Conservation (phyloP, 2,113 vertebrate genomes). For the Nansenia antarctica region DNA sequence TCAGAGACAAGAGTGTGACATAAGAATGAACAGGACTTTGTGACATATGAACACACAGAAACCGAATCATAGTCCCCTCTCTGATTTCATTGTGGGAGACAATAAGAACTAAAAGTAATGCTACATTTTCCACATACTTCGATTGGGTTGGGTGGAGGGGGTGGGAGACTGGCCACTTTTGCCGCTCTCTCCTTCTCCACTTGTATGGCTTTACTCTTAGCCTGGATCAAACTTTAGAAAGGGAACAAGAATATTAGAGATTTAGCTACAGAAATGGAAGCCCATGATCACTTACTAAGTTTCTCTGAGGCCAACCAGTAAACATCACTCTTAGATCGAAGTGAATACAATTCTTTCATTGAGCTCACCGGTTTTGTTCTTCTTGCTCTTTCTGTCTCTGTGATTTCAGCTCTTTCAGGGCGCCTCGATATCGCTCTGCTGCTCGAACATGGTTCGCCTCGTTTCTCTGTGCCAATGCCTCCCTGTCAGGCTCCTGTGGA, state of each 20-base stretch:
- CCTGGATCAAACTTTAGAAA: conserved; percentile 72
- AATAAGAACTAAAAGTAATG: too few species aligned
- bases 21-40: too few species aligned
- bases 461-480: conserved; percentile 71
- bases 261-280: too few species aligned
- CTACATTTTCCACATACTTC: conserved; percentile 71
- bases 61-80: too few species aligned
- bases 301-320: neutral
- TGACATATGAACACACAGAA: too few species aligned
- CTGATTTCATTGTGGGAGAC: too few species aligned
- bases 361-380: conserved; percentile 76
- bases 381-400: conserved; percentile 75
- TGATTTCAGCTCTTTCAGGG: conserved; percentile 83
- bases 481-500: conserved; percentile 76
- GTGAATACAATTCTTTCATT: neutral
- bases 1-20: too few species aligned
- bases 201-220: conserved; percentile 82
- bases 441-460: conserved; percentile 82
- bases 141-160: conserved; percentile 74
- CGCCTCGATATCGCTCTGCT: conserved; percentile 82
- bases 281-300: too few species aligned
- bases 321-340: neutral
- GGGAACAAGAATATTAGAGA: conserved; percentile 1
- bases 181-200: conserved; percentile 86
- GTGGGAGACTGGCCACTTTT: conserved; percentile 84